Evolutionary conservation across 1,140 invertebrate species (phyloP).

Genomic region (Vollenhovia emeryi): DNA sequence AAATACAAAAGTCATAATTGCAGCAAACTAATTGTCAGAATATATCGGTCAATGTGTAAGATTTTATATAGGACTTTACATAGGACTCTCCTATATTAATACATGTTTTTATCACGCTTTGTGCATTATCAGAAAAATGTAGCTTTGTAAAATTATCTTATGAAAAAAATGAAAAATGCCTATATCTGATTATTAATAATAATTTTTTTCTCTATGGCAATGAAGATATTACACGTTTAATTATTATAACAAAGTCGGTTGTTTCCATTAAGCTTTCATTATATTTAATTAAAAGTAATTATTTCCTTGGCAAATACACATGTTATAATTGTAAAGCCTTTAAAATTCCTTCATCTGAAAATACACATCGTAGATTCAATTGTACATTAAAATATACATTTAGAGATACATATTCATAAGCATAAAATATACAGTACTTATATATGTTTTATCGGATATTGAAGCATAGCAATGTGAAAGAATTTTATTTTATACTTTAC

Average conservation of each 20-base stretch:
- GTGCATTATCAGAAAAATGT: neutral
- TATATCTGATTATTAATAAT: neutral
- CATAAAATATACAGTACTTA: neutral
- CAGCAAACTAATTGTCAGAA: neutral
- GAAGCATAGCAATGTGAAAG: neutral
- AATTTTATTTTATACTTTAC: neutral
- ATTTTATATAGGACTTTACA: neutral
- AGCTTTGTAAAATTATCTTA: neutral
- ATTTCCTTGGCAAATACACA: neutral
- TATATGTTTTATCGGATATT: neutral
- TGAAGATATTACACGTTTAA: neutral
- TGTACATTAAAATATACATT: slow-evolving; percentile 1
- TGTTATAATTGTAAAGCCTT: neutral
- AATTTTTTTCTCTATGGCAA: neutral
- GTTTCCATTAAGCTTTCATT: neutral
- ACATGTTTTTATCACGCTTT: neutral
- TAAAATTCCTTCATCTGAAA: neutral
- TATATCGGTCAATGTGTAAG: neutral
- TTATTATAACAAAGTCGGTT: neutral
- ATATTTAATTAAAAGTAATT: neutral
- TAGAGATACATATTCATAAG: neutral
- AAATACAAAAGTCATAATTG: neutral
- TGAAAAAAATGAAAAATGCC: neutral
- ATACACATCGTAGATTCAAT: neutral
- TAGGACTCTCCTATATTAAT: neutral